Evolutionary conservation across 2,113 vertebrate genomes (phyloP).

Genomic region (Seriola quinqueradiata): DNA sequence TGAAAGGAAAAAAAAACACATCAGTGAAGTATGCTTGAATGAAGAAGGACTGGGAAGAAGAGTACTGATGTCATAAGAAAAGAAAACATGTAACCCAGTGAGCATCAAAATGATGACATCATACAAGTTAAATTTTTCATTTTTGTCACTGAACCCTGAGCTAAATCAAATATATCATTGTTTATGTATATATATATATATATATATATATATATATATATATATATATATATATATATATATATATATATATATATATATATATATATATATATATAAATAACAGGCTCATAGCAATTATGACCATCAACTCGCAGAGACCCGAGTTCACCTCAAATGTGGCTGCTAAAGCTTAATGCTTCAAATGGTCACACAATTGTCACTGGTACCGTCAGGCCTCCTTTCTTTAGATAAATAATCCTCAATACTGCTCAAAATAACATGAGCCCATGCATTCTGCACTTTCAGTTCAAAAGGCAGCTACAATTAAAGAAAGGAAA

Average conservation of each 20-base stretch:
- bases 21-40: conserved; percentile 3
- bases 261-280: conserved; percentile 1
- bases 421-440: conserved; percentile 58
- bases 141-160: conserved; percentile 83
- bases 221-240: conserved; percentile 40
- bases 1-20: conserved; percentile 20
- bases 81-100: conserved; percentile 62
- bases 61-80: conserved; percentile 32
- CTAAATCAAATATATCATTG: conserved; percentile 76
- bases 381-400: conserved; percentile 67
- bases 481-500: conserved; percentile 75
- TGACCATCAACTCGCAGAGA: conserved; percentile 39
- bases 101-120: conserved; percentile 78
- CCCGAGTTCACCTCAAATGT: conserved; percentile 74
- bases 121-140: conserved; percentile 70
- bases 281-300: conserved; percentile 64
- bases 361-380: conserved; percentile 54
- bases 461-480: conserved; percentile 76
- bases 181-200: conserved; percentile 34
- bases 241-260: conserved; percentile 35
- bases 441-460: conserved; percentile 70
- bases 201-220: conserved; percentile 36
- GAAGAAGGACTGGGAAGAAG: conserved; percentile 41
- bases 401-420: conserved; percentile 41
- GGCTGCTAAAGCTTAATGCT: conserved; percentile 30